Conservation (phyloP, 2,797 vertebrate species). For the Tamandua tetradactyla region DNA sequence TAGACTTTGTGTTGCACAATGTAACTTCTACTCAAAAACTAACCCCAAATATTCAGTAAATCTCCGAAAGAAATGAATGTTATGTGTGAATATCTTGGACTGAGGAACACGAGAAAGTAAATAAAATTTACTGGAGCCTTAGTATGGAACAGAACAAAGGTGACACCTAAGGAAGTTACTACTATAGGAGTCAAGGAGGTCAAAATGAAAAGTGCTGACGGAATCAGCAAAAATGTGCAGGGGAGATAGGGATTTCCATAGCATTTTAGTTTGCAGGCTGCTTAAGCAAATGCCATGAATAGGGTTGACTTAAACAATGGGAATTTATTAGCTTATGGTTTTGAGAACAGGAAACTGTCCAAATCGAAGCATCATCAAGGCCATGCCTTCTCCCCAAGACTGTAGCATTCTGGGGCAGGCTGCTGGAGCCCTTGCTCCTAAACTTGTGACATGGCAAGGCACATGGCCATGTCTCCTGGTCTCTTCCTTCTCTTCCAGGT, state of each 20-base stretch:
- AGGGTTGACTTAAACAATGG: too few species aligned
- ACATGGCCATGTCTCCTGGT: too few species aligned
- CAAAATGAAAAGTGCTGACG: neutral
- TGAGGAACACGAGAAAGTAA: neutral
- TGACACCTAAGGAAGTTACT: neutral
- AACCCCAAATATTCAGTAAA: neutral
- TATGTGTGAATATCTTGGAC: neutral
- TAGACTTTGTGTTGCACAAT: neutral
- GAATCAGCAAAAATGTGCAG: neutral
- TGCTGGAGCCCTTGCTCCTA: too few species aligned
- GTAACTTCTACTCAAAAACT: neutral
- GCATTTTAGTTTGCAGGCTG: too few species aligned
- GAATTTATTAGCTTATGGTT: too few species aligned
- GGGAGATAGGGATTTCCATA: neutral
- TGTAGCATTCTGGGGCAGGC: too few species aligned
- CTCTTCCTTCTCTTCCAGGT: too few species aligned
- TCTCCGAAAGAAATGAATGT: neutral
- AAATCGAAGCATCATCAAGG: too few species aligned
- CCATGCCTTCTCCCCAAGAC: too few species aligned
- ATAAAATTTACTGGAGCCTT: neutral
- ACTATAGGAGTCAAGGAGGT: neutral
- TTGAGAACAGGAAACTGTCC: too few species aligned
- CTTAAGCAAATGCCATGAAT: too few species aligned
- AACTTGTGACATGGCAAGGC: too few species aligned
- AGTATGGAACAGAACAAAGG: neutral